Conservation (phyloP, 2,113 vertebrate genomes). For the Bos javanicus region DNA sequence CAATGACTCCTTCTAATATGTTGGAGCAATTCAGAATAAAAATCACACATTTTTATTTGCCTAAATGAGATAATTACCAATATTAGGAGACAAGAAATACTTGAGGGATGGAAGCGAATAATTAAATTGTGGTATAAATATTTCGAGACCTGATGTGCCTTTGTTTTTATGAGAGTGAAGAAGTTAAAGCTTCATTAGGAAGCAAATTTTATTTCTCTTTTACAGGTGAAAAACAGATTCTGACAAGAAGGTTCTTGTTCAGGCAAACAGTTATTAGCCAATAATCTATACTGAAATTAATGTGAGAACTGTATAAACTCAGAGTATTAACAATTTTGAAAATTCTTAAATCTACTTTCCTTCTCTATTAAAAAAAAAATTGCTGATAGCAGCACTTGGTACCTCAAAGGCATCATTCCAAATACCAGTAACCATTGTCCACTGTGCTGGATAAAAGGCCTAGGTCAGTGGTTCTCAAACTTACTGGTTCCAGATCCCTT, state of each 20-base stretch:
- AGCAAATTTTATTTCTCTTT: background rate
- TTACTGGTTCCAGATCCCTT: background rate
- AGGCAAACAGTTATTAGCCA: background rate
- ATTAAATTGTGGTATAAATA: background rate
- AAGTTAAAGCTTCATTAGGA: conserved; percentile 10
- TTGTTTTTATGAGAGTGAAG: background rate
- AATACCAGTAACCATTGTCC: background rate
- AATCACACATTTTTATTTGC: conserved; percentile 24
- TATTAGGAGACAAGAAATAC: background rate
- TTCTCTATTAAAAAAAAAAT: background rate
- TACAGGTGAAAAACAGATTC: background rate
- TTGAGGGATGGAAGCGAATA: background rate
- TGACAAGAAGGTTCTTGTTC: background rate
- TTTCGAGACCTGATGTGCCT: background rate
- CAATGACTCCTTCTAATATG: conserved; percentile 30
- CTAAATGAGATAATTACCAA: conserved; percentile 32
- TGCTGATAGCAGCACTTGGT: background rate
- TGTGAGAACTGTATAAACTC: background rate
- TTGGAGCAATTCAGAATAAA: conserved; percentile 25
- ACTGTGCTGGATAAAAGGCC: background rate
- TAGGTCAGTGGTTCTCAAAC: background rate
- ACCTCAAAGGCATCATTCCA: background rate
- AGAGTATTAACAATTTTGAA: background rate
- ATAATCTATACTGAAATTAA: background rate
- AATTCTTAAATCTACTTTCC: background rate